Percentiles rank a stretch among this genome's conserved stretches.
phyloP scores from a whole-genome alignment of 2,113 vertebrate species.

The Trinectes maculatus region DNA sequence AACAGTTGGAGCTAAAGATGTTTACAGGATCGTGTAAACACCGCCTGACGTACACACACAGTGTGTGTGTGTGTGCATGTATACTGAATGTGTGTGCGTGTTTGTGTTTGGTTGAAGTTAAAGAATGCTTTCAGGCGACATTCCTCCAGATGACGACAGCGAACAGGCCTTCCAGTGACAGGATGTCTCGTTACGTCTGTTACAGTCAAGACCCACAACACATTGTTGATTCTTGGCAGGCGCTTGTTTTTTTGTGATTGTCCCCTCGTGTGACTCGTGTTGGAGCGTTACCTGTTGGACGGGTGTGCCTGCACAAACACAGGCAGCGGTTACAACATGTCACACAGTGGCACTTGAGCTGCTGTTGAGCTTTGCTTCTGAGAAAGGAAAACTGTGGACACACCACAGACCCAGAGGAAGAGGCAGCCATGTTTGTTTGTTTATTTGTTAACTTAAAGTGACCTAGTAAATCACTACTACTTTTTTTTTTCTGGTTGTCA shows the following conservation, averaged over 20 bases:
- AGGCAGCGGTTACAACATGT: too few species aligned
- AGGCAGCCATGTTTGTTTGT: too few species aligned
- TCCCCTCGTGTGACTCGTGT: too few species aligned
- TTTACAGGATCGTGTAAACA: neutral
- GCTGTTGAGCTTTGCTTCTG: too few species aligned
- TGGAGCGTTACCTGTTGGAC: too few species aligned
- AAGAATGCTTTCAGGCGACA: slow-evolving; percentile 16
- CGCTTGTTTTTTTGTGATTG: too few species aligned
- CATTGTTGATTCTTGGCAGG: neutral
- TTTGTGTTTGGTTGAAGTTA: neutral
- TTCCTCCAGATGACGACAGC: slow-evolving; percentile 3
- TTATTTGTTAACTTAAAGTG: too few species aligned
- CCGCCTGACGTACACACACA: neutral
- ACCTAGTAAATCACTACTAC: slow-evolving; percentile 12
- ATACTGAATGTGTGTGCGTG: neutral
- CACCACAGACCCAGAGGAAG: too few species aligned
- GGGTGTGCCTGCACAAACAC: slow-evolving; percentile 37
- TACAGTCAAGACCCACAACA: neutral
- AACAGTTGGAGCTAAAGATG: neutral
- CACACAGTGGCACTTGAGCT: too few species aligned
- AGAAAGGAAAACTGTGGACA: too few species aligned
- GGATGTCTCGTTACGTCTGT: neutral
- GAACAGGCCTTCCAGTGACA: slow-evolving; percentile 8
- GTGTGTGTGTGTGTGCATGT: neutral
- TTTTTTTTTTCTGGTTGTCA: too few species aligned